Evolutionary conservation across 2,113 vertebrate genomes (phyloP).

Genomic region (Pygathrix nemaeus): DNA sequence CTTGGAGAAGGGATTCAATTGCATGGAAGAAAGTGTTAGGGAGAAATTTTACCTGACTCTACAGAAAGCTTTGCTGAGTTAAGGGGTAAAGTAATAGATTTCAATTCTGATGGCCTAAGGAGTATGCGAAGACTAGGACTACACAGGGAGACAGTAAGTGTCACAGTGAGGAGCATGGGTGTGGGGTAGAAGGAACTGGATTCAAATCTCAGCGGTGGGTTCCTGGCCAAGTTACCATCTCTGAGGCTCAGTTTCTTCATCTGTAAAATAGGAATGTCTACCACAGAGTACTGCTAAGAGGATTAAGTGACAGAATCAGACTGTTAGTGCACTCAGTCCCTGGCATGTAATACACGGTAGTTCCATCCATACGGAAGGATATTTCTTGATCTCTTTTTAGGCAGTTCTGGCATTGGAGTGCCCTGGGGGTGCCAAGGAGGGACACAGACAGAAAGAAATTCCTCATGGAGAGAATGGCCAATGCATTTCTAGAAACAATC

Average conservation of each 20-base stretch:
- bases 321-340: neutral
- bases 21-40: conserved; percentile 33
- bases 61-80: conserved; percentile 66
- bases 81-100: conserved; percentile 28
- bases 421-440: neutral
- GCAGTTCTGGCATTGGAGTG: neutral
- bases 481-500: conserved; percentile 26
- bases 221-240: neutral
- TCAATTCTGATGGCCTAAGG: conserved; percentile 46
- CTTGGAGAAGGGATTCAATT: conserved; percentile 43
- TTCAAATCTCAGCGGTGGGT: neutral
- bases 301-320: neutral
- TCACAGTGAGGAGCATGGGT: neutral
- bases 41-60: conserved; percentile 59
- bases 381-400: conserved; percentile 4
- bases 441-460: neutral
- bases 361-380: neutral
- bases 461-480: neutral
- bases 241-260: neutral
- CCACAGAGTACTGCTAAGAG: neutral
- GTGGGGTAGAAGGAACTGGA: neutral
- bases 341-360: neutral
- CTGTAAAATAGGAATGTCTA: neutral
- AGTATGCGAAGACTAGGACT: neutral
- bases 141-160: neutral